Evolutionary conservation across 2,797 vertebrate species (phyloP), one percentile per base, ranked within the genome.

Genomic region (Siniperca scherzeri): DNA sequence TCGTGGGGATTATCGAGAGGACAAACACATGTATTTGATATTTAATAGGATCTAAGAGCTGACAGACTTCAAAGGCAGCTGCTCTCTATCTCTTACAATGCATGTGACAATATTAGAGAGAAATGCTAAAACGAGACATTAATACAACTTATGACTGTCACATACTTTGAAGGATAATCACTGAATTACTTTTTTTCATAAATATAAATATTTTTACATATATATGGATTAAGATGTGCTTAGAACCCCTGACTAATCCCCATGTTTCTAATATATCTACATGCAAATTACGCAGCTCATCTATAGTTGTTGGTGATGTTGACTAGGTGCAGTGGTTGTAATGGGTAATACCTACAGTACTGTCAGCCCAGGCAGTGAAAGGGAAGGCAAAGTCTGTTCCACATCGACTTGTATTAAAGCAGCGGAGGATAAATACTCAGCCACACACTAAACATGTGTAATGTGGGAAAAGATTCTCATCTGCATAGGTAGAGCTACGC

Each of bases 11-110:
- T 92, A 93, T 64, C 1, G 19, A 17, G 76, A 68, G 84, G 80
- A 92, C 82, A 90, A 89, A 94, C 83, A 84, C 74, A 75, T 76
- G 74, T 74, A 90, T 91, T 86, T 91, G 89, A 92, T 92, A 88
- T 89, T 89, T 86, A 91, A 90, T 83, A 80, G 87, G 87, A 92
- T 90, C 85, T 71, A 64, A 33, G 52, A 80, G 82, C 78, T 76
- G 89, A 88, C 85, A 88, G 78, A 87, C 91, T 89, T 93, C 92
- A 94, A 89, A 93, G 82, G 66, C 71, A 42, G 69, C 79, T 61
- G 50, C 80, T 69, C 56, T 74, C 81, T 27, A 72, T 76, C 72
- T 77, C 59, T 22, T 22, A 83, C 80, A 85, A 89, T 82, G 67
- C 69, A 70, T 65, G 70, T 53, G 78, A 87, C 88, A 77, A 83